A percentile compares a stretch with the other conserved stretches of the same genome.
phyloP scores from a whole-genome alignment of 2,113 vertebrate species.

The Picathartes gymnocephalus region DNA sequence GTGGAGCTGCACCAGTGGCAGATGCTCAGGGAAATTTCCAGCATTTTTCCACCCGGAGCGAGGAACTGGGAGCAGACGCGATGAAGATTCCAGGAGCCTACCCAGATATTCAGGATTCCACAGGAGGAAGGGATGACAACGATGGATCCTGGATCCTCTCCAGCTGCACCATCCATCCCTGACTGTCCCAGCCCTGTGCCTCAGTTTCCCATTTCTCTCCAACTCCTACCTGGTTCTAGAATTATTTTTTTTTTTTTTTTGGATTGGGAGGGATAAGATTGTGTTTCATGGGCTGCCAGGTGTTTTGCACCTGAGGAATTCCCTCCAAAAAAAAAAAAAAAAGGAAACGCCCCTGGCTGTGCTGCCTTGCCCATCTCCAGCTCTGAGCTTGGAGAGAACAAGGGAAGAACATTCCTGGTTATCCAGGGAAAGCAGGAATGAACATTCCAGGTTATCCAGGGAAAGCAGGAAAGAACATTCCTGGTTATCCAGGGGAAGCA shows the following conservation, averaged over 20 bases:
- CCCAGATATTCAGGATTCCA: background rate
- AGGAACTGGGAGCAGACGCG: background rate
- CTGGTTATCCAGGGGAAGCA: background rate
- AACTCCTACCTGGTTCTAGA: rapidly evolving
- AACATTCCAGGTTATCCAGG: background rate
- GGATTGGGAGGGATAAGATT: background rate
- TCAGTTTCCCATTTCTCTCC: background rate
- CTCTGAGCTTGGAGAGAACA: background rate
- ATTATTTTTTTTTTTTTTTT: too few relatives aligned
- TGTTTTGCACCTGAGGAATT: background rate
- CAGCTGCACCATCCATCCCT: background rate
- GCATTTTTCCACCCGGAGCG: rapidly evolving
- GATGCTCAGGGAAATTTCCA: background rate
- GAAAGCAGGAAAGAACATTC: background rate
- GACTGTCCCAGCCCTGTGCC: background rate
- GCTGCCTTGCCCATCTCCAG: background rate
- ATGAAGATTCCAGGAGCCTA: background rate
- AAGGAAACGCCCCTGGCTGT: background rate
- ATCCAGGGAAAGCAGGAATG: background rate
- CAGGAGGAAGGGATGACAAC: background rate
- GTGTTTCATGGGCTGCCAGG: background rate
- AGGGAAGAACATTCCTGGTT: background rate
- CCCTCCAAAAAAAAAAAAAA: background rate
- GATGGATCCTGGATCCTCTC: background rate
- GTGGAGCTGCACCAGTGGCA: rapidly evolving